Base-by-base conservation (phyloP, 2,888 invertebrate species). In the Dryococelus australis region DNA sequence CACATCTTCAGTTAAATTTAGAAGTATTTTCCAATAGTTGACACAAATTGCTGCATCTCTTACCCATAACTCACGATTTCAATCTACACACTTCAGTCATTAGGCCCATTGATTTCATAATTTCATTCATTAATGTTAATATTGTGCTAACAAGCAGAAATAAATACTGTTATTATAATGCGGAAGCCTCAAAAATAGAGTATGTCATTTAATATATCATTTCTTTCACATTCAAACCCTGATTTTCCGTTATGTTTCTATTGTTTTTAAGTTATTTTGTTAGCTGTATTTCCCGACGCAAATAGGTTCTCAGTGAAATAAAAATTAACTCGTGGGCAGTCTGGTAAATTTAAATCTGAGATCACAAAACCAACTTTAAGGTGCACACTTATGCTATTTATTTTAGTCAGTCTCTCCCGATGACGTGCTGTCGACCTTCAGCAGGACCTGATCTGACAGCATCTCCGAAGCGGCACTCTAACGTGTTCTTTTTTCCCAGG, bases 111-210 rank as follows among this genome's bases (percentile, higher is more conserved):
- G 24, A 16, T 65, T 65, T n/a, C 65, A 65, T n/a, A 0, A 65
- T 65, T 10, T 65, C 20, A 65, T 24, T 65, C 20, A 10, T 65
- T 2, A 65, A 0, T 20, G 10, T 65, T 65, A 65, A 8, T 12
- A 20, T 65, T 65, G 8, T 20, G 65, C 65, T 20, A 65, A 65
- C 65, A 65, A 65, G 65, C 65, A 24, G 20, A 65, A 65, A 65
- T 65, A 65, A 65, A n/a, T 9, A 65, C 6, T 65, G n/a, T 24
- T 16, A 9, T 20, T 16, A 65, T 20, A 65, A 8, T 65, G 65
- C 65, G n/a, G 24, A 65, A 65, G 65, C 65, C 65, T 65, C n/a
- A 65, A 65, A 65, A 65, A 65, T 65, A 65, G 65, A 65, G 65
- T n/a, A 24, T 65, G 65, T 65, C 13, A 20, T 65, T n/a, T n/a